These are phyloP conservation scores for Eospalax fontanierii DNA, from an alignment of 2,797 vertebrate genomes.

Conservation along the genomic window DNA sequence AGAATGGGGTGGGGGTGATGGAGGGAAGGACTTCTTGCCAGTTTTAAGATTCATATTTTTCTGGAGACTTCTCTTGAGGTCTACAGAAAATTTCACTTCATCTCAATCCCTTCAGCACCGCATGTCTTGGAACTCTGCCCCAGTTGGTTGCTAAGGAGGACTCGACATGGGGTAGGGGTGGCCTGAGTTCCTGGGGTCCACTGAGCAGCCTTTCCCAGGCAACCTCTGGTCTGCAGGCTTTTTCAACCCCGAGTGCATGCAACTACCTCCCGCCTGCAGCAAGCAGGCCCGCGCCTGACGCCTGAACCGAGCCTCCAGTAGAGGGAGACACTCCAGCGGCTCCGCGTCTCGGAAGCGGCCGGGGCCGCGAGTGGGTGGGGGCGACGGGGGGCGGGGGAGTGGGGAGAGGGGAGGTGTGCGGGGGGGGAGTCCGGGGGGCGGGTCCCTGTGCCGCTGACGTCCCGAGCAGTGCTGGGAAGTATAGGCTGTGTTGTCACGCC, in stretches of 20 bases:
- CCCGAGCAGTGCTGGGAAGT: slow-evolving; percentile 88
- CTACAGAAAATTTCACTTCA: slow-evolving; percentile 54
- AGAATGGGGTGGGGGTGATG: slow-evolving; percentile 54
- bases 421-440: slow-evolving; percentile 75
- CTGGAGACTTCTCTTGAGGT: slow-evolving; percentile 65
- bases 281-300: not conserved
- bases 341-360: slow-evolving; percentile 66
- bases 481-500: slow-evolving; percentile 99
- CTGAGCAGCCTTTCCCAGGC: not conserved
- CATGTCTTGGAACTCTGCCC: not conserved
- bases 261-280: not conserved
- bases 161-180: not conserved
- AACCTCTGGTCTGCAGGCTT: not conserved
- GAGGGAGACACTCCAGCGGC: slow-evolving; percentile 82
- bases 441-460: slow-evolving; percentile 83
- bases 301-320: slow-evolving; percentile 64
- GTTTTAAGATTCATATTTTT: slow-evolving; percentile 76
- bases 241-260: not conserved
- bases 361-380: slow-evolving; percentile 79
- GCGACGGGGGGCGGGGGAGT: slow-evolving; percentile 50
- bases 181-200: not conserved
- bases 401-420: slow-evolving; percentile 75
- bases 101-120: not conserved
- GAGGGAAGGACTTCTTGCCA: slow-evolving; percentile 55
- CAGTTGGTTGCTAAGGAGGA: not conserved